Evolutionary conservation across 2,888 invertebrate genomes (phyloP), one percentile per base, ranked within the genome.

Genomic region (Agrilus biguttatus): DNA sequence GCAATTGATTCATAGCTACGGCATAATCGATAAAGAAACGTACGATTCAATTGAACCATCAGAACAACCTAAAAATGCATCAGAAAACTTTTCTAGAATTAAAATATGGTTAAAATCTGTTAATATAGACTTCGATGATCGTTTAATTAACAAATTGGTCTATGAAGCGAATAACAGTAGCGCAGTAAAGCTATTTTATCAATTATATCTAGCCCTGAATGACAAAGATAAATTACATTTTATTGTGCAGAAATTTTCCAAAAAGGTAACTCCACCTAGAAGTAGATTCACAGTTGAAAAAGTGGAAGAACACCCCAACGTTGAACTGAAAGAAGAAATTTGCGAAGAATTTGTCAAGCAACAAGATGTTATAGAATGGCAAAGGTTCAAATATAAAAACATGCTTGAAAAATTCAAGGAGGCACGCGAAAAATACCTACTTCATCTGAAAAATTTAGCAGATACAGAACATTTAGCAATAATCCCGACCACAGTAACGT

Each of bases 131-230:
- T 61, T 56, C 37, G 66, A 70, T 17, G 53, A 65, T 3, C 72
- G 72, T 41, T 53, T 76, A 37, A 56, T 60, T 3, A 67, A 67
- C 41, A 28, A 28, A 28, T 10, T 28, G 10, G 66, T 78, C 13
- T 70, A 70, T 46, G 63, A 66, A 42, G 72, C 71, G 1, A 68
- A 64, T 45, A 71, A 73, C 4, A 67, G 71, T 8, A 59, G 71
- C 1, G 61, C 75, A 6, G 60, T 77, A 5, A 68, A 73, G 28
- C 53, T 80, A 2, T 75, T 78, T 55, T 78, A 78, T 58, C 72
- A 75, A 57, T 58, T 80, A 5, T 79, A 75, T 54, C 61, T 79
- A 8, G 68, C 69, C 47, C 62, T 80, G 39, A 75, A 78, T 50
- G 72, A 71, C 54, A 74, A 70, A 56, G 73, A 74, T 52, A 67